A percentile compares a stretch with the other conserved stretches of the same genome.
Evolutionary conservation across 2,797 vertebrate genomes (phyloP).

Genomic region (Pachyuromys duprasi): DNA sequence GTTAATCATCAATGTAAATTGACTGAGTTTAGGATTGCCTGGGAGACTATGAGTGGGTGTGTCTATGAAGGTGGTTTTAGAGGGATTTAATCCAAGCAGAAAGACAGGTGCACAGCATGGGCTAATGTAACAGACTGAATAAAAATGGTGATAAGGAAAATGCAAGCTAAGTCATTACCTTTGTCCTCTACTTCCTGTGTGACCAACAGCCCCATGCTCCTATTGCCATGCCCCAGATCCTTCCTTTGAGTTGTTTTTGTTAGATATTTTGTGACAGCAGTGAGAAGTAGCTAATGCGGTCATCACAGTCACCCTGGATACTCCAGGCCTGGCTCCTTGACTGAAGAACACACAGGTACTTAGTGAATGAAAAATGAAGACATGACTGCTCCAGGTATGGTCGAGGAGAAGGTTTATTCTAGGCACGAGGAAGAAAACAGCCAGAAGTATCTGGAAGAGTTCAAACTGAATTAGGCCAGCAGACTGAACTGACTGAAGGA

Average conservation of each 20-base stretch:
- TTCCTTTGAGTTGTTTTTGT: background rate
- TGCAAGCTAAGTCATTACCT: background rate
- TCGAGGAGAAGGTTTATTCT: background rate
- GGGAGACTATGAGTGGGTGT: background rate
- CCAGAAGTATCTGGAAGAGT: background rate
- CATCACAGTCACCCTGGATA: background rate
- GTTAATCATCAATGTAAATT: background rate
- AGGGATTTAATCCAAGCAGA: background rate
- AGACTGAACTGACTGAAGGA: background rate
- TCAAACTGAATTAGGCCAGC: background rate
- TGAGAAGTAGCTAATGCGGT: background rate
- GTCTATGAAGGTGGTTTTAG: background rate
- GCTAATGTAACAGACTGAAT: background rate
- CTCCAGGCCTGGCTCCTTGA: background rate
- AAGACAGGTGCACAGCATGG: background rate
- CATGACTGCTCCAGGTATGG: background rate
- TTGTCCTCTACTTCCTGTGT: background rate
- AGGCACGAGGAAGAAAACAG: background rate
- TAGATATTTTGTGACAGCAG: background rate
- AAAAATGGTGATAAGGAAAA: background rate
- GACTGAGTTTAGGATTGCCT: background rate
- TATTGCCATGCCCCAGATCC: background rate
- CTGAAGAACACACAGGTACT: background rate
- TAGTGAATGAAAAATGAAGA: background rate
- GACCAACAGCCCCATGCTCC: background rate